Conservation (phyloP, 2,888 invertebrate genomes). For the Ashinkailepas kermadecensis region DNA sequence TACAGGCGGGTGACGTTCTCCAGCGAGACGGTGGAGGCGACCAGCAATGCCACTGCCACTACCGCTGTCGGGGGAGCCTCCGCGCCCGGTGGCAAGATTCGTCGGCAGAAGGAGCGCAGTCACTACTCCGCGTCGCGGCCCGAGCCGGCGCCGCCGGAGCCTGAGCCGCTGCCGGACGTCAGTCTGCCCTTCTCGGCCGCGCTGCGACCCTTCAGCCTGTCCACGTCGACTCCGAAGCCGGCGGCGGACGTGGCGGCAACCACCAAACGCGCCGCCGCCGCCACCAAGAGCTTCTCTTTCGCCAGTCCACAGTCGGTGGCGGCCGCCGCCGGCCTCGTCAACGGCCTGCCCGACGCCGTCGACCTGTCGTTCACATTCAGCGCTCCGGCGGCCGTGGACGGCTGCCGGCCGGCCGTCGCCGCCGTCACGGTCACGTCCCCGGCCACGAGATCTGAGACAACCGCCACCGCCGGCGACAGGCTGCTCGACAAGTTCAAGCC, state of each 20-base stretch:
- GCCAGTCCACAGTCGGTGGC: neutral
- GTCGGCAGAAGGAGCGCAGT: neutral
- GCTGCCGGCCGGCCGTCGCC: neutral
- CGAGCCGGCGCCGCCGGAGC: neutral
- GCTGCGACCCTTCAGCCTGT: neutral
- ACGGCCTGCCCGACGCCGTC: neutral
- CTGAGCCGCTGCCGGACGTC: neutral
- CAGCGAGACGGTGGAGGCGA: neutral
- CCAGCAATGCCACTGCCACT: neutral
- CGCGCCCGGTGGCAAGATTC: constrained; percentile 6
- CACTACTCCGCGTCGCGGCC: neutral
- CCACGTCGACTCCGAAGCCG: neutral
- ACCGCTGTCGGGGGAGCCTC: neutral
- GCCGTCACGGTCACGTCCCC: neutral
- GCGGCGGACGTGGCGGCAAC: neutral
- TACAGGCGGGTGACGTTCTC: constrained; percentile 16
- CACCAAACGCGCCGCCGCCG: neutral
- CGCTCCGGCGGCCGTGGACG: neutral
- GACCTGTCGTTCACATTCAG: constrained; percentile 3
- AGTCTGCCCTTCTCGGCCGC: neutral
- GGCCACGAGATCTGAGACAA: neutral
- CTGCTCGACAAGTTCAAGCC: neutral
- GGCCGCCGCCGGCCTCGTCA: neutral
- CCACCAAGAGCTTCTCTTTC: neutral
- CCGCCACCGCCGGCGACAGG: neutral